A percentile compares a stretch with the other conserved stretches of the same genome.
Evolutionary conservation across 1,140 invertebrate genomes (phyloP).

Genomic region (Heliconius melpomene): DNA sequence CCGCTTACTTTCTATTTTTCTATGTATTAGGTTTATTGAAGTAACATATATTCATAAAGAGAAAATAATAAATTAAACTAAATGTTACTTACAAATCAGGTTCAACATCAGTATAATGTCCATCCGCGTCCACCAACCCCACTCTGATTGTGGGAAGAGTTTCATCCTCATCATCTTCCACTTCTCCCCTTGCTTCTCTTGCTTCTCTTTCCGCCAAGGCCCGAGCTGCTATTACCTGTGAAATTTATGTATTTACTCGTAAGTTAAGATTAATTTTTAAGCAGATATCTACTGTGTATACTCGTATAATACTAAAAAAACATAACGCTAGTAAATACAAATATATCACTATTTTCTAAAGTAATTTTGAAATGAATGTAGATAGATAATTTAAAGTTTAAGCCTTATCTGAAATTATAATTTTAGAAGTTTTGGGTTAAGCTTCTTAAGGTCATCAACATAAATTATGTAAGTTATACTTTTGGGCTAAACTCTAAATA

Average conservation of each 20-base stretch:
- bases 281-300: too few species aligned
- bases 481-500: not conserved
- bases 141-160: conserved; percentile 74
- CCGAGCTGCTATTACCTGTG: conserved; percentile 73
- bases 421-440: not conserved
- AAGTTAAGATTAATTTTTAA: too few species aligned
- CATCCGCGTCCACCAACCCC: conserved; percentile 73
- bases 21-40: too few species aligned
- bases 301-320: too few species aligned
- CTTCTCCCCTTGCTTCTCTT: conserved; percentile 70
- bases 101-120: conserved; percentile 75
- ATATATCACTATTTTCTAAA: not conserved
- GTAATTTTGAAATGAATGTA: not conserved
- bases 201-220: conserved; percentile 73
- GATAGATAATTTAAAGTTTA: not conserved
- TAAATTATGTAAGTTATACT: not conserved
- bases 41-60: too few species aligned
- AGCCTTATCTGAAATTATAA: conserved; percentile 8
- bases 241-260: not conserved
- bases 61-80: not conserved
- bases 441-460: not conserved
- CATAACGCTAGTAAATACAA: too few species aligned
- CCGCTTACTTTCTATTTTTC: too few species aligned
- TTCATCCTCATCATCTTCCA: conserved; percentile 75
- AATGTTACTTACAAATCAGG: conserved; percentile 73